Evolutionary conservation across 2,113 vertebrate genomes (phyloP).

Genomic region (Melanostigma gelatinosum): DNA sequence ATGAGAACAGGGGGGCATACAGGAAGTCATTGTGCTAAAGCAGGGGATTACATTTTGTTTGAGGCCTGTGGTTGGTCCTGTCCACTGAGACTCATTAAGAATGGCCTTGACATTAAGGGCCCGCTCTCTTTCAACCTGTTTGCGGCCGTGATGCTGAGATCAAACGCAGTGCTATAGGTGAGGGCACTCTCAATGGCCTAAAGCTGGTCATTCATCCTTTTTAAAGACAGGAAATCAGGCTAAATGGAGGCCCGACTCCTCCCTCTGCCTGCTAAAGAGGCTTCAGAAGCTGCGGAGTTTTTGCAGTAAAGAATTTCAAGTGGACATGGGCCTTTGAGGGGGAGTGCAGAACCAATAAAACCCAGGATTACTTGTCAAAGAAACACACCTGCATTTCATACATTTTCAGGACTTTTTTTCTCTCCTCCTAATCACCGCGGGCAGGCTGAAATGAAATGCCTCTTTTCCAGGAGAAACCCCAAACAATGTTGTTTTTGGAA

Average conservation of each 20-base stretch:
- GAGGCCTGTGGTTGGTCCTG: slow-evolving; percentile 68
- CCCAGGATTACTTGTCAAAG: slow-evolving; percentile 75
- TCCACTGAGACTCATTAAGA: slow-evolving; percentile 75
- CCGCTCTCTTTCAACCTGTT: slow-evolving; percentile 74
- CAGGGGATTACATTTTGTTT: slow-evolving; percentile 69
- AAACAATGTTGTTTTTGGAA: slow-evolving; percentile 29
- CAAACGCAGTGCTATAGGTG: slow-evolving; percentile 79
- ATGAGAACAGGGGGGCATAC: slow-evolving; percentile 37
- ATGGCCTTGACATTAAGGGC: slow-evolving; percentile 81
- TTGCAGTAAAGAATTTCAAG: slow-evolving; percentile 79
- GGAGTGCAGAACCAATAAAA: slow-evolving; percentile 71
- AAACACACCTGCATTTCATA: slow-evolving; percentile 77
- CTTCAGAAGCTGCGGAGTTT: slow-evolving; percentile 73
- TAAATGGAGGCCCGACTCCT: slow-evolving; percentile 75
- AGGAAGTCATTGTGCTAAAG: slow-evolving; percentile 66
- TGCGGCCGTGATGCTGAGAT: slow-evolving; percentile 77
- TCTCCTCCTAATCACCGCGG: slow-evolving; percentile 36
- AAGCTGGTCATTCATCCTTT: slow-evolving; percentile 82
- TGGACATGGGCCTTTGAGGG: slow-evolving; percentile 69
- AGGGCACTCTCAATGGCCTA: slow-evolving; percentile 76
- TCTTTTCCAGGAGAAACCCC: slow-evolving; percentile 25
- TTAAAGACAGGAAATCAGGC: slow-evolving; percentile 83
- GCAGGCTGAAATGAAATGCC: slow-evolving; percentile 30
- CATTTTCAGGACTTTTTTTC: slow-evolving; percentile 40
- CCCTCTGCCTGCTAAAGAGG: slow-evolving; percentile 69